phyloP scores from a whole-genome alignment of 2,888 invertebrate genomes.

The Ennomos fuscantarius region DNA sequence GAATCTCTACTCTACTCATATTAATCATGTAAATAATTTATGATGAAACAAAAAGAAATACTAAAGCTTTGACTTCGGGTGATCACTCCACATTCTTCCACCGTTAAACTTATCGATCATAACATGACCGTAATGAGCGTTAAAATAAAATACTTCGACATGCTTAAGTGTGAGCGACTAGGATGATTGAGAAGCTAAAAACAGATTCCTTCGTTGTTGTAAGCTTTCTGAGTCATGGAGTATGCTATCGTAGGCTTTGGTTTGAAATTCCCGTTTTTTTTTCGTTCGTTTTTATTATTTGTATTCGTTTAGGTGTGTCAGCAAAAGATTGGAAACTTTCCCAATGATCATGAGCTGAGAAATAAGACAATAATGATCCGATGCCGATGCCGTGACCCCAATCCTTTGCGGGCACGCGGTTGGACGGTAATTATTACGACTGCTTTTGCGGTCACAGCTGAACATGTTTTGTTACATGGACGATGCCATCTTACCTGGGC shows the following conservation, averaged over 20 bases:
- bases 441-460: slow-evolving; percentile 32
- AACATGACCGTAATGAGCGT: slow-evolving; percentile 15
- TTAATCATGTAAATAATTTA: no score
- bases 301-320: no score
- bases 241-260: no score
- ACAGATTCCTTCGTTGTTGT: no score
- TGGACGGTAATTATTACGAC: slow-evolving; percentile 38
- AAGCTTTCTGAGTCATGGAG: no score
- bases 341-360: slow-evolving; percentile 37
- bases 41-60: background rate
- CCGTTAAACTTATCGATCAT: slow-evolving; percentile 16
- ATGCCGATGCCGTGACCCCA: slow-evolving; percentile 41
- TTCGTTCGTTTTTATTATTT: no score
- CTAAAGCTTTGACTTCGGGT: slow-evolving; percentile 9
- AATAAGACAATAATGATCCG: slow-evolving; percentile 40
- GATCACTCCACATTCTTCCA: slow-evolving; percentile 15
- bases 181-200: no score
- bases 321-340: background rate
- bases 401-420: slow-evolving; percentile 41
- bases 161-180: background rate
- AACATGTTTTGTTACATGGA: slow-evolving; percentile 34
- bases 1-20: no score
- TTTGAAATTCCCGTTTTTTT: no score
- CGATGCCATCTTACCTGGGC: slow-evolving; percentile 2
- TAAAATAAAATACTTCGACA: background rate